phyloP scores from a whole-genome alignment of 1,140 invertebrate species.

The Drosophila tsacasi region DNA sequence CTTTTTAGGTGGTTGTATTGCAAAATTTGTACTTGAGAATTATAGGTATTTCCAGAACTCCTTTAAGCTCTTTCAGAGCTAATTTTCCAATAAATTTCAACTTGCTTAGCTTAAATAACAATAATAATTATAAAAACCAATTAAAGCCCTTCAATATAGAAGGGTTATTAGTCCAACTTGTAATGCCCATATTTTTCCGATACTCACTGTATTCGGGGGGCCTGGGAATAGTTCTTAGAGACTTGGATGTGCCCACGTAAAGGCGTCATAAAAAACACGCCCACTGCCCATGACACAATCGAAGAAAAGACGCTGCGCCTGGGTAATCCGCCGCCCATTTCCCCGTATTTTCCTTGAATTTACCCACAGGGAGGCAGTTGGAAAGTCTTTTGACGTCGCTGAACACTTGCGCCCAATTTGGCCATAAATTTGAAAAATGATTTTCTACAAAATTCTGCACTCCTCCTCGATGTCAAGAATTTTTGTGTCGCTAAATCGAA shows the following conservation, averaged over 20 bases:
- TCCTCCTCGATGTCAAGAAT: conserved; percentile 30
- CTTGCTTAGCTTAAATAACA: no score
- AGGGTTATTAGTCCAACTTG: neutral
- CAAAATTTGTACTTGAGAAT: neutral
- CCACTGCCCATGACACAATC: conserved; percentile 46
- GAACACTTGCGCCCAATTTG: conserved; percentile 74
- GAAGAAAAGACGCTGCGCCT: conserved; percentile 17
- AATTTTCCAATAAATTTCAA: neutral
- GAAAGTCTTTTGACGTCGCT: conserved; percentile 55
- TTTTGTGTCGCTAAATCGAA: conserved; percentile 62
- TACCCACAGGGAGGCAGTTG: neutral
- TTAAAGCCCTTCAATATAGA: neutral
- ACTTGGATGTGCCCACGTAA: conserved; percentile 18
- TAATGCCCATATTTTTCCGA: neutral
- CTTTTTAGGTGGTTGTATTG: neutral
- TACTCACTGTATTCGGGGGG: conserved; percentile 16
- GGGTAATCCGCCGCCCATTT: conserved; percentile 35
- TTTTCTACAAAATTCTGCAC: conserved; percentile 53
- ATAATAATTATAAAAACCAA: neutral
- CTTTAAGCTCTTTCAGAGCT: neutral
- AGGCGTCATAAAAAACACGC: conserved; percentile 49
- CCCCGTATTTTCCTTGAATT: conserved; percentile 14
- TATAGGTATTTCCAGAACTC: neutral
- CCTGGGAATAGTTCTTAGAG: conserved; percentile 28
- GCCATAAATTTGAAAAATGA: conserved; percentile 79